These are phyloP conservation scores for Sciurus vulgaris DNA, from an alignment of 2,797 vertebrate genomes.

Conservation along the genomic window DNA sequence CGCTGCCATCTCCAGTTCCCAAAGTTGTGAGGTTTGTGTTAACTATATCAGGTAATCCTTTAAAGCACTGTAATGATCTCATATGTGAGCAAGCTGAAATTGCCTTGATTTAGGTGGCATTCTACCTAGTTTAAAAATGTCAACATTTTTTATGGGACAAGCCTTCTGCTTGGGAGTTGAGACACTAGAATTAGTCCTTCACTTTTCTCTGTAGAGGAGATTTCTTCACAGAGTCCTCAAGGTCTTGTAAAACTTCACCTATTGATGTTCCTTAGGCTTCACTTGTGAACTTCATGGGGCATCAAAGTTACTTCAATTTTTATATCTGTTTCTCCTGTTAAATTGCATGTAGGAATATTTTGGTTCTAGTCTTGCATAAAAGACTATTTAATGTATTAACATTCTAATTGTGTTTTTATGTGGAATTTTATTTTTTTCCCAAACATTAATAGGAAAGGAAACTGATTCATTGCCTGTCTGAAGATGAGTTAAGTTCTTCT, in stretches of 20 bases:
- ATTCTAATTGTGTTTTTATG: conserved; percentile 44
- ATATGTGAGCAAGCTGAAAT: background rate
- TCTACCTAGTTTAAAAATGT: conserved; percentile 41
- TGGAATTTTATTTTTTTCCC: conserved; percentile 63
- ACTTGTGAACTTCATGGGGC: conserved; percentile 22
- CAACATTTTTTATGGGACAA: background rate
- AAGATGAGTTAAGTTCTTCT: conserved; percentile 95
- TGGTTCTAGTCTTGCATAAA: background rate
- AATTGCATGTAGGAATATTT: background rate
- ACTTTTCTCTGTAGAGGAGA: background rate
- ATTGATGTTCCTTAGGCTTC: conserved; percentile 41
- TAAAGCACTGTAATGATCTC: conserved; percentile 42
- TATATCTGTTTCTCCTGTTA: conserved; percentile 13
- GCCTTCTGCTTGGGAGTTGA: background rate
- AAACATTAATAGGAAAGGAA: conserved; percentile 84
- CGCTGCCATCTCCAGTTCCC: background rate
- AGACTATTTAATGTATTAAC: background rate
- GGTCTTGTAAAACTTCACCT: background rate
- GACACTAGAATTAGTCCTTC: background rate
- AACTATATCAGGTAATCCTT: conserved; percentile 37
- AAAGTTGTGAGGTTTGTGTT: conserved; percentile 24
- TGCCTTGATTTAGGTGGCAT: conserved; percentile 44
- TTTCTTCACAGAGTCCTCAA: background rate
- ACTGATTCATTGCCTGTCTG: conserved; percentile 86
- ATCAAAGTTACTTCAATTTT: conserved; percentile 58